A percentile compares a stretch with the other conserved stretches of the same genome.
Conservation (phyloP, 2,888 invertebrate species). For the Heliconius ethilla region DNA sequence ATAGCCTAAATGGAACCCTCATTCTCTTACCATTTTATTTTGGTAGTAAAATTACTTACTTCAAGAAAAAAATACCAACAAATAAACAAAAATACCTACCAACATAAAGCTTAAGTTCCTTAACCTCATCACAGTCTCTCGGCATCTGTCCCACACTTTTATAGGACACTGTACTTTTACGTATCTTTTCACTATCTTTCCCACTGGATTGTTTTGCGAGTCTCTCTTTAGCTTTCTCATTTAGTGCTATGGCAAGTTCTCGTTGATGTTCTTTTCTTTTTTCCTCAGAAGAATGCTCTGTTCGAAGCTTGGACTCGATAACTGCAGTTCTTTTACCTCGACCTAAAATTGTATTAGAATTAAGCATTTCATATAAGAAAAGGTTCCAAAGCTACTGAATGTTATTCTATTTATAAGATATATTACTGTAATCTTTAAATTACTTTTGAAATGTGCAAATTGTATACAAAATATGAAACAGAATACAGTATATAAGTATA, state of each 20-base stretch:
- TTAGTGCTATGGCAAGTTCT: constrained; percentile 93
- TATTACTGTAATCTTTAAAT: neutral
- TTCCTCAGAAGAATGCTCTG: constrained; percentile 97
- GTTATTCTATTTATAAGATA: neutral
- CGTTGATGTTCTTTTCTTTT: constrained; percentile 98
- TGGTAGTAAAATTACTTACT: neutral
- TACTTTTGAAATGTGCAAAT: neutral
- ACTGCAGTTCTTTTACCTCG: constrained; percentile 94
- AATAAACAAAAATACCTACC: constrained; percentile 80
- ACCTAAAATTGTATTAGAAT: constrained; percentile 61
- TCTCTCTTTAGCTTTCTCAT: constrained; percentile 95
- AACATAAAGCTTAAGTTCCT: constrained; percentile 96
- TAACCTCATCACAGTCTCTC: constrained; percentile 92
- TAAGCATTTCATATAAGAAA: constrained; percentile 4
- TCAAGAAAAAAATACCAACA: neutral
- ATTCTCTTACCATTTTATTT: neutral
- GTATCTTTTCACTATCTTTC: constrained; percentile 92
- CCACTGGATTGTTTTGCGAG: constrained; percentile 93
- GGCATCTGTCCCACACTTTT: constrained; percentile 96
- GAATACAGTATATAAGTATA: neutral
- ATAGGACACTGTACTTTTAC: constrained; percentile 97
- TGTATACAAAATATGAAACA: neutral
- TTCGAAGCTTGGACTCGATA: constrained; percentile 94
- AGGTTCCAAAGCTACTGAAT: neutral
- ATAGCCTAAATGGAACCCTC: neutral